Conservation (phyloP, 2,888 invertebrate genomes). For the Strigamia crassipes region DNA sequence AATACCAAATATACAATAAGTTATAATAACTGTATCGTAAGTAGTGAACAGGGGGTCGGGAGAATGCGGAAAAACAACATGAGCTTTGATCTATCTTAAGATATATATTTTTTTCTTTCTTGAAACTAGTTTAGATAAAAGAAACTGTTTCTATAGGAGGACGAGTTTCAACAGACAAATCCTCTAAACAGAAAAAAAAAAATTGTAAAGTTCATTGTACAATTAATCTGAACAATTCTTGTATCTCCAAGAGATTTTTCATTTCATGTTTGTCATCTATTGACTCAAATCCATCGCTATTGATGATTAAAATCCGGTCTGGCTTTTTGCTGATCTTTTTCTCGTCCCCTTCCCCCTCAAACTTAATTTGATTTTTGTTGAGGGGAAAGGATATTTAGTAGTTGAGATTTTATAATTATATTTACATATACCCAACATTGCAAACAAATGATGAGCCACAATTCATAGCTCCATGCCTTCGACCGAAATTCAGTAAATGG, state of each 20-base stretch:
- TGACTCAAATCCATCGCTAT: slow-evolving; percentile 28
- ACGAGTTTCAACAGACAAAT: slow-evolving; percentile 27
- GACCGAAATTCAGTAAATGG: not conserved
- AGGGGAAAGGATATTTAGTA: slow-evolving; percentile 16
- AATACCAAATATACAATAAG: no score
- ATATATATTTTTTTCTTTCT: not conserved
- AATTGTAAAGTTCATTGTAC: slow-evolving; percentile 35
- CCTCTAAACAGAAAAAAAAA: no score
- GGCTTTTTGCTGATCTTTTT: slow-evolving; percentile 16
- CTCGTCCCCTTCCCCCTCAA: not conserved
- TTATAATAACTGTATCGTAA: no score
- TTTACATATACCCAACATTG: slow-evolving; percentile 19
- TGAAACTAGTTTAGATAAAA: slow-evolving; percentile 23
- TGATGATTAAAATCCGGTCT: slow-evolving; percentile 19
- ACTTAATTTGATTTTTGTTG: not conserved
- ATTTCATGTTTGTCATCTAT: slow-evolving; percentile 18
- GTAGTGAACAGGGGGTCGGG: not conserved
- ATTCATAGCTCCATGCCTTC: not conserved
- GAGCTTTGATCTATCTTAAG: slow-evolving; percentile 10
- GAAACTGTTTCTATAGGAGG: slow-evolving; percentile 29
- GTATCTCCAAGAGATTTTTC: slow-evolving; percentile 24
- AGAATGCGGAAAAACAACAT: slow-evolving; percentile 11
- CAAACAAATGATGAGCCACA: slow-evolving; percentile 31
- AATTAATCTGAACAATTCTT: slow-evolving; percentile 38
- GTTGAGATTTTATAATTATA: slow-evolving; percentile 33